Evolutionary conservation across 2,113 vertebrate genomes (phyloP).

Genomic region (Thermophis baileyi): DNA sequence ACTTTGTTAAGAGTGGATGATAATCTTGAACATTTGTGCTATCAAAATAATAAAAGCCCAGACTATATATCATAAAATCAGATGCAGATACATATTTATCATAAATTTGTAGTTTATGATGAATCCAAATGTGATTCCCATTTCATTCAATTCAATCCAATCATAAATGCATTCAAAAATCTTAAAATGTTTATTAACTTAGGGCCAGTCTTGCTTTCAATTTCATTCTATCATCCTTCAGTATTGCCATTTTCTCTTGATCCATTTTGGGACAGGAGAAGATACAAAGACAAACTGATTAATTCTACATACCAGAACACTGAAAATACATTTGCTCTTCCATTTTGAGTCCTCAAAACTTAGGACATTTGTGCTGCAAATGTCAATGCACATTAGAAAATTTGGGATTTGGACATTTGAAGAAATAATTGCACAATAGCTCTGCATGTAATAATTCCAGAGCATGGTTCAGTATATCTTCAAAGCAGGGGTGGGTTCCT

Average conservation of each 20-base stretch:
- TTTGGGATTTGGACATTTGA: not conserved
- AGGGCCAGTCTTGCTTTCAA: slow-evolving; percentile 33
- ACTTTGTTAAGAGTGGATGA: not conserved
- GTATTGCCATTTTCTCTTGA: slow-evolving; percentile 9
- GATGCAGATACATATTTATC: slow-evolving; percentile 28
- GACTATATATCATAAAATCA: slow-evolving; percentile 27
- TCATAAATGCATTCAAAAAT: slow-evolving; percentile 58
- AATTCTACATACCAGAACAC: not conserved
- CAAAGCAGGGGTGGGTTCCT: too few species aligned
- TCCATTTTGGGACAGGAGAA: not conserved
- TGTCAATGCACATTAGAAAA: not conserved
- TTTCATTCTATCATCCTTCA: not conserved
- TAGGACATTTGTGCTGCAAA: not conserved
- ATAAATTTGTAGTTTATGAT: slow-evolving; percentile 54
- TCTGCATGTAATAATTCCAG: not conserved
- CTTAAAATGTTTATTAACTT: slow-evolving; percentile 57
- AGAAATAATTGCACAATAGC: not conserved
- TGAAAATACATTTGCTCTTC: not conserved
- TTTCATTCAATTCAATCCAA: slow-evolving; percentile 39
- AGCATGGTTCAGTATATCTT: not conserved
- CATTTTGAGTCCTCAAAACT: not conserved
- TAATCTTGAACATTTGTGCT: slow-evolving; percentile 24
- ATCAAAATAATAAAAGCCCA: slow-evolving; percentile 6
- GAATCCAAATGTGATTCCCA: slow-evolving; percentile 45
- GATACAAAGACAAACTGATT: not conserved